Evolutionary conservation across 2,797 vertebrate genomes (phyloP).

Genomic region (Sebastes melanostomus): DNA sequence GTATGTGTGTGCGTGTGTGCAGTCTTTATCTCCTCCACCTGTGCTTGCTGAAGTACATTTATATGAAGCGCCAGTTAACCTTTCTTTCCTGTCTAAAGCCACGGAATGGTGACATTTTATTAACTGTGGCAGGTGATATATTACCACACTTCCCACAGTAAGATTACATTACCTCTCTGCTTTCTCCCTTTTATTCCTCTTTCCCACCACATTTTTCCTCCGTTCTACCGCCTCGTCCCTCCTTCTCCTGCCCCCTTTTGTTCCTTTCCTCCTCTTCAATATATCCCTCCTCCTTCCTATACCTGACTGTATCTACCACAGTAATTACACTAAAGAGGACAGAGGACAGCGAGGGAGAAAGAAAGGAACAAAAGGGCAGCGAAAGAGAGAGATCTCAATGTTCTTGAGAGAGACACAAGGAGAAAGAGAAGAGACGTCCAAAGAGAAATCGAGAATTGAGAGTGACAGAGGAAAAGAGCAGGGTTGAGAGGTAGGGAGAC

Average conservation of each 20-base stretch:
- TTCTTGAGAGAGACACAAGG: conserved; percentile 19
- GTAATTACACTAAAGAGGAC: conserved; percentile 45
- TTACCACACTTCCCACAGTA: conserved; percentile 71
- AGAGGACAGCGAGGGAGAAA: not conserved
- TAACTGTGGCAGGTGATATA: conserved; percentile 80
- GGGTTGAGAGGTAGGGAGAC: conserved; percentile 3
- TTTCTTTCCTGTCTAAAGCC: conserved; percentile 68
- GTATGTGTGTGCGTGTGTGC: conserved; percentile 18
- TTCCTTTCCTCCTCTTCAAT: not conserved
- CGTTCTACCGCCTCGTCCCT: conserved; percentile 6
- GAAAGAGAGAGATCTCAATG: conserved; percentile 9
- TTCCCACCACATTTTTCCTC: conserved; percentile 28
- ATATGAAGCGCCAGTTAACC: conserved; percentile 78
- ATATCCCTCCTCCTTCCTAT: conserved; percentile 1
- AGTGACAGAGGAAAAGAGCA: conserved; percentile 33
- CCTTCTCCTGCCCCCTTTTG: not conserved
- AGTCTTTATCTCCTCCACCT: conserved; percentile 57
- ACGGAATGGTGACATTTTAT: conserved; percentile 73
- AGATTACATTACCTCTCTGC: conserved; percentile 71
- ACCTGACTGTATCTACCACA: conserved; percentile 23
- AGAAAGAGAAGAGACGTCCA: conserved; percentile 5
- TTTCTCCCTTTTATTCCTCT: conserved; percentile 37
- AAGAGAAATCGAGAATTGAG: conserved; percentile 13
- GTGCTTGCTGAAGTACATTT: conserved; percentile 67
- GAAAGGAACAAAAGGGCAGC: conserved; percentile 14